Conservation (phyloP, 1,140 invertebrate species). For the Oryctes rhinoceros region DNA sequence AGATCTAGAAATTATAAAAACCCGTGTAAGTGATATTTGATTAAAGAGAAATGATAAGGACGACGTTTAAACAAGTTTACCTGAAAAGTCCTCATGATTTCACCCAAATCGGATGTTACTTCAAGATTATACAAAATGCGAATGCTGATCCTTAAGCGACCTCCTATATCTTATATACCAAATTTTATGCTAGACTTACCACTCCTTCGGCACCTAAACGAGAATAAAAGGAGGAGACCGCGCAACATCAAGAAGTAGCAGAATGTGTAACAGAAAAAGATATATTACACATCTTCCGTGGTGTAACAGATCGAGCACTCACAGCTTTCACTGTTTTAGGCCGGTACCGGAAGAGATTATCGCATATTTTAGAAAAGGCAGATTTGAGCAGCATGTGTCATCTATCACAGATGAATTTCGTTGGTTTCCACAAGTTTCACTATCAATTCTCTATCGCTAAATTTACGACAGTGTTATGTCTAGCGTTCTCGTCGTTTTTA, state of each 20-base stretch:
- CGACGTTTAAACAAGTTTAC: background rate
- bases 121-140: background rate
- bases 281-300: background rate
- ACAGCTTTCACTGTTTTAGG: background rate
- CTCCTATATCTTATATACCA: slow-evolving; percentile 3
- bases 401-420: background rate
- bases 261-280: background rate
- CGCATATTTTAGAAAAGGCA: background rate
- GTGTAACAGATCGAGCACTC: background rate
- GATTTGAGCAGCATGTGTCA: background rate
- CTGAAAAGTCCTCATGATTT: slow-evolving; percentile 20
- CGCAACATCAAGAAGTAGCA: background rate
- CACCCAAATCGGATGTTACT: background rate
- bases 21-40: slow-evolving; percentile 5
- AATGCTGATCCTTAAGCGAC: background rate
- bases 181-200: background rate
- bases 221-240: no score
- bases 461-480: slow-evolving; percentile 6
- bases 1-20: slow-evolving; percentile 49
- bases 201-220: background rate
- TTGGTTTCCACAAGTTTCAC: background rate
- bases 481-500: background rate
- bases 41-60: background rate
- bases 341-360: background rate
- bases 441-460: background rate